Evolutionary conservation across 2,888 invertebrate species (phyloP), one percentile per base, ranked within the genome.

Genomic region (Apamea sordens): DNA sequence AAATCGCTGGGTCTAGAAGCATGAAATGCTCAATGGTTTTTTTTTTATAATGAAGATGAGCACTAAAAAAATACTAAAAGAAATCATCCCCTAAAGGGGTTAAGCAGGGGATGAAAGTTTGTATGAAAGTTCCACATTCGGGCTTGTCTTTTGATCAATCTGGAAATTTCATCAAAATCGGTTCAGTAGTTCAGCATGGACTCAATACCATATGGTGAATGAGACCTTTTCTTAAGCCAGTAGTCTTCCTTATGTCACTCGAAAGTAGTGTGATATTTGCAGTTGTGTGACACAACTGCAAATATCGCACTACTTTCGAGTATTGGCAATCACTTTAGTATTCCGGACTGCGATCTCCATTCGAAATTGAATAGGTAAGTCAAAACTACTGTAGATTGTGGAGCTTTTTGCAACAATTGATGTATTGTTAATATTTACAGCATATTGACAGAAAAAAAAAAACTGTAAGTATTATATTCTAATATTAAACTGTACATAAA

Each of bases 311-410:
- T 67, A 77, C 67, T 77, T 77, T 78, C 47, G 13, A 44, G 21
- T 64, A 65, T 75, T 77, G 76, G 1, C 76, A 74, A 76, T 64
- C 74, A 73, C 73, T 76, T 73, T 28, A 50, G 73, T 77, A 77
- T 64, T 75, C 77, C 53, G n/a, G 75, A 64, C 64, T 21, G 44
- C 63, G 6, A n/a, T 2, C 3, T 44, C 53, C 32, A 32, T 5
- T 75, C 32, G 53, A 44, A 64, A 65, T 21, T 77, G n/a, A 64
- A 64, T 44, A 64, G 24, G 28, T 44, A 15, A 36, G 21, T 18
- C 64, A n/a, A 5, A 64, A 75, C 32, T n/a, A 7, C 32, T 13
- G n/a, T 6, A 56, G 32, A 44, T 53, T 13, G n/a, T 7, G 32
- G 21, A n/a, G 76, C 53, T 77, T 77, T 53, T n/a, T 53, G 44